Percentiles rank a stretch among this genome's conserved stretches.
Evolutionary conservation across 2,797 vertebrate species (phyloP).

Genomic region (Macropodus opercularis): DNA sequence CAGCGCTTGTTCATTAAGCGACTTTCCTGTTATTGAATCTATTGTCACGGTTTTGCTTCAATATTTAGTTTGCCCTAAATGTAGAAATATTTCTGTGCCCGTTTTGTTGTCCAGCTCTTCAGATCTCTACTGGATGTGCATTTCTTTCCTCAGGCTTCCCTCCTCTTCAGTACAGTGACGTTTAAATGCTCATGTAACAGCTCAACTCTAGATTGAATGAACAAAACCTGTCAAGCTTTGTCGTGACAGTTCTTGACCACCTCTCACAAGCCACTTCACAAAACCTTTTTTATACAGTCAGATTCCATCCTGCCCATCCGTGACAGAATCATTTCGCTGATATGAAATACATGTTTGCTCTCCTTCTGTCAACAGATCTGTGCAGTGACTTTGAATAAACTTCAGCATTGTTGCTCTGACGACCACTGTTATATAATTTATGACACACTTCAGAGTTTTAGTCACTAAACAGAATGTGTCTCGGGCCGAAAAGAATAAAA

Average conservation of each 20-base stretch:
- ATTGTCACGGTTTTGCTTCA: no score
- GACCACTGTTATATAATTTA: conserved; percentile 5
- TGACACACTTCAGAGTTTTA: conserved; percentile 11
- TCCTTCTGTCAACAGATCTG: not conserved
- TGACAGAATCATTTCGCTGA: not conserved
- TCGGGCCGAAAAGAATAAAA: not conserved
- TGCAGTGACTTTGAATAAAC: not conserved
- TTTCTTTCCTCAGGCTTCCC: conserved; percentile 15
- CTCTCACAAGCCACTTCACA: not conserved
- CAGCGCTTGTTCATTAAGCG: no score
- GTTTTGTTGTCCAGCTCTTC: conserved; percentile 17
- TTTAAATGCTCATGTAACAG: conserved; percentile 50
- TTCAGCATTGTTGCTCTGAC: not conserved
- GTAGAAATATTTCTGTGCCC: no score
- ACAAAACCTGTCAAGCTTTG: conserved; percentile 35
- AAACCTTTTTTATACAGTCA: not conserved
- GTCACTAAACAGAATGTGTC: not conserved
- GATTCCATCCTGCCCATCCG: not conserved
- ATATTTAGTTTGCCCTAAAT: no score
- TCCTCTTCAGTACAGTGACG: conserved; percentile 25
- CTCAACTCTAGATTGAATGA: conserved; percentile 40
- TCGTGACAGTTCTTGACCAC: conserved; percentile 13
- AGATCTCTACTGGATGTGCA: conserved; percentile 7
- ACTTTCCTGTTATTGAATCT: no score
- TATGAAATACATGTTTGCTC: not conserved